Base-by-base conservation (phyloP, 2,888 invertebrate species). In the Mallateleia sp. region DNA sequence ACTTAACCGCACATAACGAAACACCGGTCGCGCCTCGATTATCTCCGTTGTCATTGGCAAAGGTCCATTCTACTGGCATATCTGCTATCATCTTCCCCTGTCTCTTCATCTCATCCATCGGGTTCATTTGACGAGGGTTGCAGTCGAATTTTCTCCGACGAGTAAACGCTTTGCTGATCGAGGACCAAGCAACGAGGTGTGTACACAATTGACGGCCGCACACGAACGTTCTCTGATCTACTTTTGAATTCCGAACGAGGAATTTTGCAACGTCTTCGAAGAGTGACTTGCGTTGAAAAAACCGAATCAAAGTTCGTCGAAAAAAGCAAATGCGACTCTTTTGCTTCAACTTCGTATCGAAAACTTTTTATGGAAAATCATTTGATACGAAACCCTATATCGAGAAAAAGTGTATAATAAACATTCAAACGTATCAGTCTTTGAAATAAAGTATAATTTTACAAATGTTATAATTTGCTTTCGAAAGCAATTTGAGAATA, bases 21-120 rank as follows among this genome's bases (percentile, higher is more conserved):
- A 45, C 24, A 64, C 28, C 18, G 47, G 62, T 83, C 74, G 66
- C 87, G 88, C 90, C 88, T 90, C 90, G 90, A 92, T 92, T 90
- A 90, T 90, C 91, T 89, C 92, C 91, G 92, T 93, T 93, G 92
- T 92, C 90, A 86, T 92, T 94, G 94, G 94, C 94, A 93, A 86
- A 83, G 84, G 89, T 92, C 93, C 94, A 93, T 92, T 86, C 85
- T 85, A 64, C 66, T 77, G 72, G 58, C 47, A 52, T 74, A 50
- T 82, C 54, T 54, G 47, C 42, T 67, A 45, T 52, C 32, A 56
- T 64, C 42, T 54, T 67, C 42, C 15, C n/a, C 52, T 28, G 42
- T 34, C 32, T 42, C 54, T 60, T 25, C 58, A 64, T 62, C 47
- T 42, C 38, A 60, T 64, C 25, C 62, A 28, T 38, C 32, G 25